Base-by-base conservation (phyloP, 2,888 invertebrate species). In the Sphinx pinastri region DNA sequence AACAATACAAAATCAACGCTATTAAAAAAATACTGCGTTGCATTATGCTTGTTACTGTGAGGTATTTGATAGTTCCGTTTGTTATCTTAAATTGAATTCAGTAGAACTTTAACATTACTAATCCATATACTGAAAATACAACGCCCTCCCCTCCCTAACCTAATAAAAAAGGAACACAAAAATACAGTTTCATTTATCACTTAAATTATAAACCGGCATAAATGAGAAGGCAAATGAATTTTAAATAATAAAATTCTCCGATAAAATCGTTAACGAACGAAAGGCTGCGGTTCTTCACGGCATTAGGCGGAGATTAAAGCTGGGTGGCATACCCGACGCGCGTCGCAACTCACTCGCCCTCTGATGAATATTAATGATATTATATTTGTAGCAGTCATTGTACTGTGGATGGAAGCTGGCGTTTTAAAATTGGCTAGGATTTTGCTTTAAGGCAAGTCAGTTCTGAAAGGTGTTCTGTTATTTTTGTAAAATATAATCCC, bases 361-460 rank as follows among this genome's bases (percentile, higher is more conserved):
- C 67, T 75, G 75, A 79, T 79, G 79, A 79, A 79, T 80, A 79
- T 76, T 79, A 80, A 79, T 80, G 79, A 74, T 72, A 76, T 77
- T 73, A 77, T 79, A 77, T 79, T 79, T 73, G 59, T 73, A 67
- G 67, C 72, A 71, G 71, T 68, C 63, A 19, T 71, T 3, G 54
- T 31, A 71, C 6, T 52, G 60, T 69, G 58, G 13, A 11, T 25
- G 49, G 19, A 0, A 19, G 31, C 19, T 16, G 45, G 60, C 69
- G 60, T 38, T 38, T 38, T 38, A 38, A 38, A 38, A 8, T 38
- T 38, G 38, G 25, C 25, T 25, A 25, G 25, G 25, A 25, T 2
- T 25, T 25, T 25, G 25, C 25, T 25, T 25, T 25, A 2, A 2
- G 25, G 38, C 4, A 38, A 38, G 38, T 8, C 38, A 3, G 38